phyloP scores from a whole-genome alignment of 2,113 vertebrate species.

The Phrynosoma platyrhinos region DNA sequence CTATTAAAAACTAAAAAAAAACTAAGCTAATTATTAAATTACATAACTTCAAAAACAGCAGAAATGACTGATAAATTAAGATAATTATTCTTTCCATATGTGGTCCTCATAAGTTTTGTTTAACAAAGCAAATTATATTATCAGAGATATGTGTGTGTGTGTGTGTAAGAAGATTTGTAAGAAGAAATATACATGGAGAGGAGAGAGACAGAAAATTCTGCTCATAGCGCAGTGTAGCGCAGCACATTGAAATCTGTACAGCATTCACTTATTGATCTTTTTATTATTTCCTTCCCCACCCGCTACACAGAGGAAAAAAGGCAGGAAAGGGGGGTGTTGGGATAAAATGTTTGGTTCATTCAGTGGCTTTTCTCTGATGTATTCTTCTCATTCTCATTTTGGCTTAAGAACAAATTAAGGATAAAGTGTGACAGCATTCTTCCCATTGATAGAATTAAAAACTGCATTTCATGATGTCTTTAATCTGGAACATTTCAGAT shows the following conservation, averaged over 20 bases:
- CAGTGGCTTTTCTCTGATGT: constrained; percentile 58
- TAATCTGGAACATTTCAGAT: constrained; percentile 26
- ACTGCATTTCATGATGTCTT: constrained; percentile 34
- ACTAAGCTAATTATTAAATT: neutral
- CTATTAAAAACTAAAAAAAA: too few relatives aligned
- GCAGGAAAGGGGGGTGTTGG: neutral
- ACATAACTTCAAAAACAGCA: neutral
- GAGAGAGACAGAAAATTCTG: neutral
- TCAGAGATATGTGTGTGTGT: neutral
- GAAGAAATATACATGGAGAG: neutral
- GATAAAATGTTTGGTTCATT: constrained; percentile 35
- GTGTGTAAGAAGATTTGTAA: constrained; percentile 5
- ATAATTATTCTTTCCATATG: too few relatives aligned
- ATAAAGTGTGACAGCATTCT: constrained; percentile 26
- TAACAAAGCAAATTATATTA: neutral
- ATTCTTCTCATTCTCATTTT: constrained; percentile 7
- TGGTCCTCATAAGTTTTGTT: neutral
- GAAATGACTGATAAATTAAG: neutral
- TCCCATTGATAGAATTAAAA: constrained; percentile 43
- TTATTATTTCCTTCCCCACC: constrained; percentile 8
- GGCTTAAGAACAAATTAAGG: neutral
- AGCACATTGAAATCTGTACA: neutral
- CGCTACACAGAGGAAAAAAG: neutral
- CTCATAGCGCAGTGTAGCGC: neutral
- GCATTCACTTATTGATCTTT: neutral